These are phyloP conservation scores for Parazoanthus atlanticus DNA, from an alignment of 92 coral and sea anemone genomes.

Conservation along the genomic window DNA sequence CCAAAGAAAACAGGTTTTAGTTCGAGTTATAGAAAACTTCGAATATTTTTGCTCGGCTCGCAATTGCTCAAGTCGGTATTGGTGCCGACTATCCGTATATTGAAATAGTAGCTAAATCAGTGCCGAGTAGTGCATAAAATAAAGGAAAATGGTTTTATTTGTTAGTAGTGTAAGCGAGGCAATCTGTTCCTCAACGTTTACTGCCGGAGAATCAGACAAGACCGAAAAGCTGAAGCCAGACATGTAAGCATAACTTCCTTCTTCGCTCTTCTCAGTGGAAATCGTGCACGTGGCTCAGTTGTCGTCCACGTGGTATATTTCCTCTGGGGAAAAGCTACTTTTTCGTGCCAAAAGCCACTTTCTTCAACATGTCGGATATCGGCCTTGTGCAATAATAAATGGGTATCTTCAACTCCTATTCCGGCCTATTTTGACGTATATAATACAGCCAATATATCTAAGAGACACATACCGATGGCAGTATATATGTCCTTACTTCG, in stretches of 20 bases:
- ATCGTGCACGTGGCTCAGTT: not conserved
- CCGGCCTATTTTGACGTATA: not conserved
- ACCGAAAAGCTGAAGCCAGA: not conserved
- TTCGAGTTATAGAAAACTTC: too few species aligned
- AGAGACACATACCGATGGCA: not conserved
- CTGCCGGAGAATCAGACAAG: not conserved
- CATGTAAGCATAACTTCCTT: not conserved
- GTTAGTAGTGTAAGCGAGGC: not conserved
- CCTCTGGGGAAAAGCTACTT: constrained; percentile 8
- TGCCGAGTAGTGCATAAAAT: too few species aligned
- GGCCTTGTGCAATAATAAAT: not conserved
- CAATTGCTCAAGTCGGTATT: not conserved
- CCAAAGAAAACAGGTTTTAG: too few species aligned
- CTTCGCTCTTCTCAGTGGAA: not conserved
- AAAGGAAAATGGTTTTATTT: not conserved
- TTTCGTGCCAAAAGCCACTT: constrained; percentile 12
- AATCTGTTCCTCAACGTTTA: not conserved
- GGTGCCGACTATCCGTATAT: not conserved
- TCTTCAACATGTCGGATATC: not conserved
- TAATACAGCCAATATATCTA: not conserved
- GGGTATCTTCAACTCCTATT: constrained; percentile 10
- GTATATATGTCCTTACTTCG: not conserved
- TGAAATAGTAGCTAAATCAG: not conserved
- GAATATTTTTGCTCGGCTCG: too few species aligned
- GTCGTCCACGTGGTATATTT: not conserved